These are phyloP conservation scores for Phymatocera aterrima DNA, from an alignment of 2,888 invertebrate genomes.

Conservation along the genomic window DNA sequence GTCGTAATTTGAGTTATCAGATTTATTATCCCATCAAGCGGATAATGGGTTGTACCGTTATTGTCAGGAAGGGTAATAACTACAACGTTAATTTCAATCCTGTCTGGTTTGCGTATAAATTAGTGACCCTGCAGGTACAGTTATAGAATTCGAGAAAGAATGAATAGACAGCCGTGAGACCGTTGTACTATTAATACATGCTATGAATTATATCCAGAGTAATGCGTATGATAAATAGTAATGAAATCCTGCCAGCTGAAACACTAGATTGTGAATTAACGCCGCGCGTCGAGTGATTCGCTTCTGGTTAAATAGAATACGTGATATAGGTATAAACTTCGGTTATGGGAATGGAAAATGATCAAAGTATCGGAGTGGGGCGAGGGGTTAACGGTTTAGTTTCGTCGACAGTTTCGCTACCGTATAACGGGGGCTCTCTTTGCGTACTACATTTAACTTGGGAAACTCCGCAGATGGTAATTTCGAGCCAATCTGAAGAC, in stretches of 20 bases:
- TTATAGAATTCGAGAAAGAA: background rate
- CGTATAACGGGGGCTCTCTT: background rate
- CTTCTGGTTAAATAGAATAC: no score
- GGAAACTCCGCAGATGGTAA: background rate
- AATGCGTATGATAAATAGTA: no score
- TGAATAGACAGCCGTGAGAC: background rate
- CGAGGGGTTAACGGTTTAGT: background rate
- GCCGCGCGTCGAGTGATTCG: background rate
- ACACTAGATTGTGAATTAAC: no score
- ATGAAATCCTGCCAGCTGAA: no score
- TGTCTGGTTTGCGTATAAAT: constrained; percentile 25
- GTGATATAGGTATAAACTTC: constrained; percentile 10
- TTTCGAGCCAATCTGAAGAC: constrained; percentile 25
- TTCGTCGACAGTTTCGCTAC: constrained; percentile 5
- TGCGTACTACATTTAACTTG: background rate
- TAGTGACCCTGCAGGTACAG: background rate
- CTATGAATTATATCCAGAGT: no score
- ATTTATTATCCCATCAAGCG: constrained; percentile 33
- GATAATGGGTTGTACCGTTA: constrained; percentile 29
- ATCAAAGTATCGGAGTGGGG: background rate
- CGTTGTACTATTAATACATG: background rate
- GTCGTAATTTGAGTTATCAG: constrained; percentile 16
- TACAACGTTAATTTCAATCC: constrained; percentile 16
- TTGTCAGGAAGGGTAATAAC: constrained; percentile 26
- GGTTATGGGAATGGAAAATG: constrained; percentile 4